Percentiles rank a stretch among this genome's conserved stretches.
phyloP scores from a whole-genome alignment of 35 echinoderm and acorn worm species.

The Ptychodera flava region DNA sequence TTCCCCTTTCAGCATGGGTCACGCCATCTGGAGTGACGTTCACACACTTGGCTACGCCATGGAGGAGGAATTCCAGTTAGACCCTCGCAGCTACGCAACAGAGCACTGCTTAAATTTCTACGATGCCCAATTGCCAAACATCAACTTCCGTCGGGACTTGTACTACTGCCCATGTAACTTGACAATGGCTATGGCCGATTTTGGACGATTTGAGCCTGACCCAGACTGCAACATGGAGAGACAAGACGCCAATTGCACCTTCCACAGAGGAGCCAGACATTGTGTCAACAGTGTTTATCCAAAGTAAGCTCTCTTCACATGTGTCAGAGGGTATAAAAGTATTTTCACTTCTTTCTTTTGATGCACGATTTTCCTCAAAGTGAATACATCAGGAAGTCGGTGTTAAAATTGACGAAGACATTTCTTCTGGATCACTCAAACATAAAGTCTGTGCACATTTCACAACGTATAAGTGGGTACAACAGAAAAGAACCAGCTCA shows the following conservation, averaged over 20 bases:
- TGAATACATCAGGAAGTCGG: too few relatives aligned
- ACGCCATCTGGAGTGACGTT: conserved; percentile 59
- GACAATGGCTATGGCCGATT: conserved; percentile 52
- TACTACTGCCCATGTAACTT: conserved; percentile 65
- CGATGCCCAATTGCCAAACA: not conserved
- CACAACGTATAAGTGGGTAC: too few relatives aligned
- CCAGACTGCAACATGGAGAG: conserved; percentile 42
- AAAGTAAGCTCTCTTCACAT: conserved; percentile 40
- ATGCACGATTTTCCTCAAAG: too few relatives aligned
- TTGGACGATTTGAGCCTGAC: conserved; percentile 49
- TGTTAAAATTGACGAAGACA: too few relatives aligned
- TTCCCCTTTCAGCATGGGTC: not conserved
- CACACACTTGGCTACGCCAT: conserved; percentile 61
- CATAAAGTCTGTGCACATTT: too few relatives aligned
- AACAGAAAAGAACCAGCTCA: too few relatives aligned
- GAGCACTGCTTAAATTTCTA: not conserved
- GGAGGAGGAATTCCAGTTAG: conserved; percentile 58
- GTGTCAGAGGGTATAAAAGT: too few relatives aligned
- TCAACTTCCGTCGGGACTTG: conserved; percentile 42
- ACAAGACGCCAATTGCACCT: conserved; percentile 19
- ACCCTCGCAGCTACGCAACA: conserved; percentile 7
- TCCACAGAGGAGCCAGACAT: conserved; percentile 13
- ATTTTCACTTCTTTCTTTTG: too few relatives aligned
- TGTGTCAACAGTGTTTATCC: conserved; percentile 58
- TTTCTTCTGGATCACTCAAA: too few relatives aligned